Evolutionary conservation across 2,888 invertebrate genomes (phyloP).

Genomic region (Tromatobia lineatoria): DNA sequence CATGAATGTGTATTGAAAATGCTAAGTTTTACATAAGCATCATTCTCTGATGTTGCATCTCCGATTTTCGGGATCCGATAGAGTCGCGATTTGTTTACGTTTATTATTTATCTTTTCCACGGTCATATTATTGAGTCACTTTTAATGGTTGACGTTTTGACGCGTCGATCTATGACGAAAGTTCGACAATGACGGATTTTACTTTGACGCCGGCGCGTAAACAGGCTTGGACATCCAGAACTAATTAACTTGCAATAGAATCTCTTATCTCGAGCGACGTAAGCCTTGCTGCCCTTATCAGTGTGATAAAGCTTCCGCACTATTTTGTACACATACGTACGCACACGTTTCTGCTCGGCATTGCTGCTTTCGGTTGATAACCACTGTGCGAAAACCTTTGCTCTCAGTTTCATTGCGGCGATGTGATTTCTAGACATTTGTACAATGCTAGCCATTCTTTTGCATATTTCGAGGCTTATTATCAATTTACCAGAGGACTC

Average conservation of each 20-base stretch:
- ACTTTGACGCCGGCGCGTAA: background rate
- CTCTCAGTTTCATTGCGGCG: background rate
- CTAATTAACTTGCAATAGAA: slow-evolving; percentile 56
- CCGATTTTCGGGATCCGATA: background rate
- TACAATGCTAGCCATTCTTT: background rate
- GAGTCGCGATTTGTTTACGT: too few species aligned
- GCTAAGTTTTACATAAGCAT: too few species aligned
- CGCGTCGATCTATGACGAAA: background rate
- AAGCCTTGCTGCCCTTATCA: slow-evolving; percentile 66
- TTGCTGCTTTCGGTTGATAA: background rate
- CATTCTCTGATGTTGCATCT: background rate
- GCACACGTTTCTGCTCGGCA: background rate
- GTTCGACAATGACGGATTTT: background rate
- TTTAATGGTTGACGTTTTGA: background rate
- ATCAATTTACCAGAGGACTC: background rate
- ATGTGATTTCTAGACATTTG: background rate
- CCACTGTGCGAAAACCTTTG: slow-evolving; percentile 1
- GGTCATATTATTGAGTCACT: too few species aligned
- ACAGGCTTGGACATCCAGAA: background rate
- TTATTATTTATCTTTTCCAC: background rate
- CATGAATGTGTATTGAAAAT: too few species aligned
- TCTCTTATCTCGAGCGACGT: slow-evolving; percentile 64
- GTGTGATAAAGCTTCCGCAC: slow-evolving; percentile 64
- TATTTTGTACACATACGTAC: slow-evolving; percentile 56
- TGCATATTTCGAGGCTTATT: background rate